Evolutionary conservation across 92 coral and sea anemone genomes (phyloP).

Genomic region (Chrysogorgia sp.): DNA sequence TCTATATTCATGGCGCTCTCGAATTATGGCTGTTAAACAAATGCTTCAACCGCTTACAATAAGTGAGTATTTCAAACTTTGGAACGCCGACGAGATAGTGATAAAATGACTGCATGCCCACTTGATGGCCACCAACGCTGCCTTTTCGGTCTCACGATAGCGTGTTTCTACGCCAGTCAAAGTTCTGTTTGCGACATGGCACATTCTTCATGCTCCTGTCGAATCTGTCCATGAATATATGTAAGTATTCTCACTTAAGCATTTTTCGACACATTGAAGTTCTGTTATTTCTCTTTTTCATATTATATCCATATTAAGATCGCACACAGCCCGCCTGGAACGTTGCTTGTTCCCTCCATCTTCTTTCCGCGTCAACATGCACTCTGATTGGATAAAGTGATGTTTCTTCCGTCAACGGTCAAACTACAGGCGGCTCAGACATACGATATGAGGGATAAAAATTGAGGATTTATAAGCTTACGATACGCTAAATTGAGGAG

Average conservation of each 20-base stretch:
- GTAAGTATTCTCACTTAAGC: no score
- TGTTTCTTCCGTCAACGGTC: neutral
- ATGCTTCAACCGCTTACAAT: neutral
- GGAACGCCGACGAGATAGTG: no score
- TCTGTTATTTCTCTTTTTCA: no score
- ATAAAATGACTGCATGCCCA: constrained; percentile 13
- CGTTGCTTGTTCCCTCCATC: neutral
- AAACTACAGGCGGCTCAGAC: no score
- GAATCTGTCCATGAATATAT: no score
- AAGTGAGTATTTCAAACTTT: neutral
- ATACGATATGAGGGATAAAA: no score
- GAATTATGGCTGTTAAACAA: neutral
- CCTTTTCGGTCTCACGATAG: neutral
- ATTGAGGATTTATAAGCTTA: no score
- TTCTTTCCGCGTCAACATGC: neutral
- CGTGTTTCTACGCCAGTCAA: constrained; percentile 12
- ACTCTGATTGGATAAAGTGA: neutral
- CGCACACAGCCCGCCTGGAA: neutral
- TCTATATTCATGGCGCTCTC: neutral
- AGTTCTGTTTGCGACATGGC: constrained; percentile 1
- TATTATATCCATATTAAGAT: neutral
- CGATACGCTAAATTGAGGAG: no score
- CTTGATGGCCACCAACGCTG: neutral
- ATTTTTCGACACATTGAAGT: no score
- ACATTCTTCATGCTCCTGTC: constrained; percentile 10